Evolutionary conservation across 2,797 vertebrate species (phyloP).

Genomic region (Glossophaga mutica): DNA sequence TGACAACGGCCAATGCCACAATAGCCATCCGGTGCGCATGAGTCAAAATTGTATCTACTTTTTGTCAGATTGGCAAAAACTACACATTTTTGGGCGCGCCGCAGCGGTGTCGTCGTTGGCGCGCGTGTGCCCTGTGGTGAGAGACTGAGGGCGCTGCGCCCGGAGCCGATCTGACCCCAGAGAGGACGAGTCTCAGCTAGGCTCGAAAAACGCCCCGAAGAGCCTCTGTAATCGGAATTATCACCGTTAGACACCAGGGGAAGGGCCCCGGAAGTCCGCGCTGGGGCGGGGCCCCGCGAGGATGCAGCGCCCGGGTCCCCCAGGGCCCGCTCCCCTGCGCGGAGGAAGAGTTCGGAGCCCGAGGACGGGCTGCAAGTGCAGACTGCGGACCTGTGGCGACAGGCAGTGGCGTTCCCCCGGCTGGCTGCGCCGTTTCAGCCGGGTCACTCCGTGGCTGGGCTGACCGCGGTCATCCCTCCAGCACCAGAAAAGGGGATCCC

Average conservation of each 20-base stretch:
- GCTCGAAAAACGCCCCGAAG: constrained; percentile 59
- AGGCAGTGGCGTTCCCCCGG: constrained; percentile 73
- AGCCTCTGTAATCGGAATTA: constrained; percentile 69
- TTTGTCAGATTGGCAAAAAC: neutral
- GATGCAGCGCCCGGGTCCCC: constrained; percentile 65
- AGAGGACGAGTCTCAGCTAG: constrained; percentile 44
- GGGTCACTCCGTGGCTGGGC: constrained; percentile 47
- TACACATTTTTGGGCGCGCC: rapidly evolving
- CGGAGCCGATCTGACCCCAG: constrained; percentile 5
- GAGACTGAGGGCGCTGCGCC: rapidly evolving
- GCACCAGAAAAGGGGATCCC: constrained; percentile 51
- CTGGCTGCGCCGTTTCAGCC: constrained; percentile 57
- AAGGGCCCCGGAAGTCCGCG: constrained; percentile 74
- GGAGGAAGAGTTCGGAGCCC: constrained; percentile 73
- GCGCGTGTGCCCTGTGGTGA: neutral
- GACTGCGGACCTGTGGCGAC: constrained; percentile 77
- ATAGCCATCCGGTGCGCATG: neutral
- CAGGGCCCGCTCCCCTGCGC: constrained; percentile 71
- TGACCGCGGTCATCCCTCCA: constrained; percentile 53
- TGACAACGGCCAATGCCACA: neutral
- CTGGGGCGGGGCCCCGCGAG: constrained; percentile 68
- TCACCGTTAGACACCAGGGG: constrained; percentile 70
- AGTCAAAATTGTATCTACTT: neutral
- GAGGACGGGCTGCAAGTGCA: constrained; percentile 69
- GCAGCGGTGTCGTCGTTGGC: neutral